Percentiles rank a stretch among this genome's conserved stretches.
phyloP scores from a whole-genome alignment of 1,140 invertebrate genomes.

The Neodiprion virginianus region DNA sequence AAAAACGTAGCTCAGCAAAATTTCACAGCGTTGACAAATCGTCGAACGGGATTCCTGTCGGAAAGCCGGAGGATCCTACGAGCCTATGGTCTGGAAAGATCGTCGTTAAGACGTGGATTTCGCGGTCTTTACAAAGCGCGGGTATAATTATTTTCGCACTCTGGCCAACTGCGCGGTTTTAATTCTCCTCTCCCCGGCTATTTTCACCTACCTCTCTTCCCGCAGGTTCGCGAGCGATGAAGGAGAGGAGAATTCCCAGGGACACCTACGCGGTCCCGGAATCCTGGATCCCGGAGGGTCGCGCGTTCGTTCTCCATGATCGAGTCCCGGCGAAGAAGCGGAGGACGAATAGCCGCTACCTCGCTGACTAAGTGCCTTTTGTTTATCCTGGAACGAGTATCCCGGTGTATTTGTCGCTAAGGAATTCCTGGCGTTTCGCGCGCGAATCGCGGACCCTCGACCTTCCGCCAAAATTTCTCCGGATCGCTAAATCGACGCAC shows the following conservation, averaged over 20 bases:
- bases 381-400: conserved; percentile 17
- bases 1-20: not conserved
- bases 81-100: conserved; percentile 22
- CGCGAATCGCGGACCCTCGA: not conserved
- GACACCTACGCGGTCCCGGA: not conserved
- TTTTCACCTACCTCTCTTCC: not conserved
- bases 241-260: not conserved
- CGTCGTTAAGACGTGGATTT: conserved; percentile 16
- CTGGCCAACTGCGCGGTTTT: not conserved
- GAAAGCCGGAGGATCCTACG: too few species aligned
- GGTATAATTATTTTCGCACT: conserved; percentile 48
- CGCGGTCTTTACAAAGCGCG: conserved; percentile 33
- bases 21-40: not conserved
- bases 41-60: not conserved
- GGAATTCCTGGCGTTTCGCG: conserved; percentile 24
- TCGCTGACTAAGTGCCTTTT: conserved; percentile 20
- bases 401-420: conserved; percentile 22
- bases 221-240: not conserved
- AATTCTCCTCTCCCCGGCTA: not conserved
- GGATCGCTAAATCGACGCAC: not conserved
- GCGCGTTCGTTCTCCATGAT: not conserved
- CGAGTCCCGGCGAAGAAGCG: not conserved
- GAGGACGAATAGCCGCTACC: conserved; percentile 5
- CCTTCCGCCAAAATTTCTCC: not conserved
- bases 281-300: not conserved